These are phyloP conservation scores for Drosophila nebulosa DNA, from an alignment of 1,140 invertebrate species.

Conservation along the genomic window DNA sequence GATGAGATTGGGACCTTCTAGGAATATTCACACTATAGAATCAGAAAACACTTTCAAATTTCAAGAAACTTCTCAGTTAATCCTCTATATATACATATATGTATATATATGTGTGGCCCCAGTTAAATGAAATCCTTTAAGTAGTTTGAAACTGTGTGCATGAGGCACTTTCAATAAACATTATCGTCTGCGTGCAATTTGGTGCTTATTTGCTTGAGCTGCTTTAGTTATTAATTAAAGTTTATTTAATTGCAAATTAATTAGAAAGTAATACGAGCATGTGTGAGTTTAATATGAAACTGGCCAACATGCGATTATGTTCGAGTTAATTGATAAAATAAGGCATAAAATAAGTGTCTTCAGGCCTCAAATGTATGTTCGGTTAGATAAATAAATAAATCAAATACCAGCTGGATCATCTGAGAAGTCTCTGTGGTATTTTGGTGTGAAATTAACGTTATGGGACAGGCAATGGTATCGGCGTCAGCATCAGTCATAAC, in stretches of 20 bases:
- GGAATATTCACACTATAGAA: background rate
- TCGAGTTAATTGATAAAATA: background rate
- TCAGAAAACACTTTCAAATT: no score
- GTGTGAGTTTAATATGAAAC: background rate
- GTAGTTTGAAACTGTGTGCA: background rate
- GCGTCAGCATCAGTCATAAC: conserved; percentile 9
- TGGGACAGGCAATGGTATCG: conserved; percentile 4
- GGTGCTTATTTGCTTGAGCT: background rate
- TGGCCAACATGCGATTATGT: background rate
- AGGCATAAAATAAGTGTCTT: conserved; percentile 23
- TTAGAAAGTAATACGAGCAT: background rate
- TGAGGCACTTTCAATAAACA: background rate
- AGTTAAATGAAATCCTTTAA: background rate
- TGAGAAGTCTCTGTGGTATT: conserved; percentile 55
- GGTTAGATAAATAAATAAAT: conserved; percentile 54
- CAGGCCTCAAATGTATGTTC: background rate
- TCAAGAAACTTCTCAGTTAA: background rate
- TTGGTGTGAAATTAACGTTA: conserved; percentile 35
- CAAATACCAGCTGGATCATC: conserved; percentile 16
- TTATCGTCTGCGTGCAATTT: background rate
- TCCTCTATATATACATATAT: background rate
- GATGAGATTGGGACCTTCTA: background rate
- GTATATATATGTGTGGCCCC: background rate
- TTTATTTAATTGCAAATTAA: background rate
- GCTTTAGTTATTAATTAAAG: background rate